These are phyloP conservation scores for Cryptophagus acutangulus DNA, from an alignment of 2,888 invertebrate species.

Conservation along the genomic window DNA sequence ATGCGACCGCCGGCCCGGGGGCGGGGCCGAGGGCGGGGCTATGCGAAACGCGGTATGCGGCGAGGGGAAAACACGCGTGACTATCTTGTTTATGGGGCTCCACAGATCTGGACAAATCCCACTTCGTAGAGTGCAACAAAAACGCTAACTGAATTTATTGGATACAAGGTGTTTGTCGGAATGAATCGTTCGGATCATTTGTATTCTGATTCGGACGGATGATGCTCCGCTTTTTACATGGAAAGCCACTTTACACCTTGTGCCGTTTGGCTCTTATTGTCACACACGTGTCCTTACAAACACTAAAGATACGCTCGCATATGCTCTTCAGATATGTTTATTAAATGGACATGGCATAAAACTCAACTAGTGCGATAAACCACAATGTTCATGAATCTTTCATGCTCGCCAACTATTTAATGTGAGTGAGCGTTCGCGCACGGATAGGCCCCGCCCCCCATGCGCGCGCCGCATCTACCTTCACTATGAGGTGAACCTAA, in stretches of 20 bases:
- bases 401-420: too few species aligned
- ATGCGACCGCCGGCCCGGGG: conserved; percentile 20
- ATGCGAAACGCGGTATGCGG: conserved; percentile 21
- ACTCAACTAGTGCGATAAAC: conserved; percentile 30
- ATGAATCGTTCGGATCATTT: conserved; percentile 50
- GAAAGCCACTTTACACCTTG: conserved; percentile 49
- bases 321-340: conserved; percentile 46
- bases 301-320: conserved; percentile 43
- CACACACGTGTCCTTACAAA: conserved; percentile 42
- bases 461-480: too few species aligned
- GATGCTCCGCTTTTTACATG: conserved; percentile 50
- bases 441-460: too few species aligned
- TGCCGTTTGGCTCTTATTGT: conserved; percentile 41
- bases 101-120: conserved; percentile 50
- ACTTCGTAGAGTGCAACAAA: conserved; percentile 48
- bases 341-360: conserved; percentile 47
- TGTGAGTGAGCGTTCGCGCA: too few species aligned
- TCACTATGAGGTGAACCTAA: too few species aligned
- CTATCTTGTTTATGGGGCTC: conserved; percentile 50
- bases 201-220: conserved; percentile 50
- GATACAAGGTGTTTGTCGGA: conserved; percentile 51
- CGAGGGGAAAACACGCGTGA: conserved; percentile 43
- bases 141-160: conserved; percentile 51
- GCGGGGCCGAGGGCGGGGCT: conserved; percentile 28
- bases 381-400: conserved; percentile 8